A percentile compares a stretch with the other conserved stretches of the same genome.
Conservation (phyloP, 2,888 invertebrate genomes). For the Rhabditoides inermis region DNA sequence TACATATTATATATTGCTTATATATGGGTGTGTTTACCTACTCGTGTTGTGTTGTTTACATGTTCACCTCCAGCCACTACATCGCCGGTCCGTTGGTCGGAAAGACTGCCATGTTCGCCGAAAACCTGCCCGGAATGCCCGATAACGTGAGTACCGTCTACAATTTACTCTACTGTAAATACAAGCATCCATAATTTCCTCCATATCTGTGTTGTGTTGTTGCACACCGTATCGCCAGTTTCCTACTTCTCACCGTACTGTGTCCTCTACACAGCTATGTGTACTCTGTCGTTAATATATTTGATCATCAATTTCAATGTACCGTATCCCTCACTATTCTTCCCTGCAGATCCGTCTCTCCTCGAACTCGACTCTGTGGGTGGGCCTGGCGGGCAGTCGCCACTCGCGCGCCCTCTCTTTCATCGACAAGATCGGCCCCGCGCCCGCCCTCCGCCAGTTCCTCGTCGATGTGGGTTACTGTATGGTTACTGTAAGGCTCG, state of each 20-base stretch:
- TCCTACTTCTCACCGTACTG: no score
- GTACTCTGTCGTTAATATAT: no score
- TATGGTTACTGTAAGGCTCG: no score
- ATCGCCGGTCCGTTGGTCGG: slow-evolving; percentile 74
- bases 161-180: background rate
- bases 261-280: no score
- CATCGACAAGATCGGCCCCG: slow-evolving; percentile 25
- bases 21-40: no score
- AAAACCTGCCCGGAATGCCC: slow-evolving; percentile 64
- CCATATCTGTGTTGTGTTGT: no score
- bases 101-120: slow-evolving; percentile 69
- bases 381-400: slow-evolving; percentile 17
- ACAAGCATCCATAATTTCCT: no score
- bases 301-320: background rate
- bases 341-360: slow-evolving; percentile 2
- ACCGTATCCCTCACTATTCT: background rate
- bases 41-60: no score
- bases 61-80: slow-evolving; percentile 63
- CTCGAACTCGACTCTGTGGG: slow-evolving; percentile 5
- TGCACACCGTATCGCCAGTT: no score
- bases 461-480: slow-evolving; percentile 17
- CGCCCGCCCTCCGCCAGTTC: slow-evolving; percentile 30
- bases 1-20: no score
- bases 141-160: slow-evolving; percentile 62
- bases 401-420: slow-evolving; percentile 12